Evolutionary conservation across 2,888 invertebrate genomes (phyloP).

Genomic region (Sylvicola cinctus): DNA sequence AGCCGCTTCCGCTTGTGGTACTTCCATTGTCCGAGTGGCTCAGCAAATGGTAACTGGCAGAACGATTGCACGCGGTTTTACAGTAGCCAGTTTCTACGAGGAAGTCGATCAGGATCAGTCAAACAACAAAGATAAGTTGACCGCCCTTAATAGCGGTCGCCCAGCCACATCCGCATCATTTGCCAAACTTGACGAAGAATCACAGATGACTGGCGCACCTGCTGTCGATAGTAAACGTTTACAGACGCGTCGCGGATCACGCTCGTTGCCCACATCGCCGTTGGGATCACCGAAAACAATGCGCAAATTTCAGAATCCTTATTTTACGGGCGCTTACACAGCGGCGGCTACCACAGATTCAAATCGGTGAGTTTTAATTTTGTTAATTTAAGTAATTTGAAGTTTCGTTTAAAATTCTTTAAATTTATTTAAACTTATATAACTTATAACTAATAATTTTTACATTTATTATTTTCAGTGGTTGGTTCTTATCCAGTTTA

Average conservation of each 20-base stretch:
- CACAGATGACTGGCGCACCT: conserved; percentile 20
- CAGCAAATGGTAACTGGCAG: conserved; percentile 30
- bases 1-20: conserved; percentile 47
- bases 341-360: conserved; percentile 1
- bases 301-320: conserved; percentile 29
- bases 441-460: conserved; percentile 17
- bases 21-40: conserved; percentile 35
- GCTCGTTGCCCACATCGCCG: conserved; percentile 49
- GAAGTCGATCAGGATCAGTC: conserved; percentile 6
- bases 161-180: conserved; percentile 13
- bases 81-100: conserved; percentile 9
- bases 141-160: conserved; percentile 1
- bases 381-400: too few relatives aligned
- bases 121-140: conserved; percentile 3
- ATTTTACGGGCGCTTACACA: conserved; percentile 29
- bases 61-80: conserved; percentile 11
- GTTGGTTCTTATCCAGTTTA: conserved; percentile 44
- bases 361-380: too few relatives aligned
- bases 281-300: conserved; percentile 31
- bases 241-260: conserved; percentile 37
- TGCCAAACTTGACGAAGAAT: conserved; percentile 13
- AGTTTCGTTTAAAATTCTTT: too few relatives aligned
- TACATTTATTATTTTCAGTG: conserved; percentile 24
- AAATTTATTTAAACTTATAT: too few relatives aligned
- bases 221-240: conserved; percentile 10